Evolutionary conservation across 2,888 invertebrate species (phyloP).

Genomic region (Blastobasis lacticolella): DNA sequence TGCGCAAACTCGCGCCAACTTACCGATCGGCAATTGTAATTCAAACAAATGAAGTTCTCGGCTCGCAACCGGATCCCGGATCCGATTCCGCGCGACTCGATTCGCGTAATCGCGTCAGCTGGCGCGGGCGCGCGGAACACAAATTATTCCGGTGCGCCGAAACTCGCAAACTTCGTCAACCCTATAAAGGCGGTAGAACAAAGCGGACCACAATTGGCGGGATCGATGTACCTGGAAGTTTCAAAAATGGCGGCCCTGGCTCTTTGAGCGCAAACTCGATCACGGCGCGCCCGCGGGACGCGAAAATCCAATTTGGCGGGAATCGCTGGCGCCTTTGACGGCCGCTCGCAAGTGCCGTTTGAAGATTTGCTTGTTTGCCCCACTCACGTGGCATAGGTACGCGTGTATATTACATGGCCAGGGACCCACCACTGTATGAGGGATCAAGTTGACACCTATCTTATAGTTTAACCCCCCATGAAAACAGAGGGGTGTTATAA

Average conservation of each 20-base stretch:
- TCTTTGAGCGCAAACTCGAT: conserved; percentile 69
- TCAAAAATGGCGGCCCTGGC: conserved; percentile 70
- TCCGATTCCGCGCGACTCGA: conserved; percentile 11
- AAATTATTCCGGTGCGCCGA: conserved; percentile 64
- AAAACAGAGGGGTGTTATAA: too few relatives aligned
- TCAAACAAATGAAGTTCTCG: conserved; percentile 44
- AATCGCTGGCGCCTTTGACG: conserved; percentile 69
- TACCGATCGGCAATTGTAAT: conserved; percentile 31
- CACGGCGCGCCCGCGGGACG: conserved; percentile 65
- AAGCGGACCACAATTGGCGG: conserved; percentile 69
- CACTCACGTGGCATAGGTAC: conserved; percentile 7
- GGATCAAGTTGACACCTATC: too few relatives aligned
- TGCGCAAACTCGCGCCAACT: not conserved
- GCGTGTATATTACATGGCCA: conserved; percentile 10
- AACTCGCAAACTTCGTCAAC: conserved; percentile 70
- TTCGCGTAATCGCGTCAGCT: conserved; percentile 57
- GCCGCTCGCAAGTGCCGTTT: conserved; percentile 41
- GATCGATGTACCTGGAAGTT: conserved; percentile 60
- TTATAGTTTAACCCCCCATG: too few relatives aligned
- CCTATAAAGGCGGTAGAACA: conserved; percentile 67
- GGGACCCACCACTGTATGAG: too few relatives aligned
- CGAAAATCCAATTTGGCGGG: conserved; percentile 67
- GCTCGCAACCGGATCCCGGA: conserved; percentile 52
- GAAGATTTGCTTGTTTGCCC: conserved; percentile 46
- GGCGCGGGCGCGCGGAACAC: conserved; percentile 32